These are phyloP conservation scores for Myiagra hebetior DNA, from an alignment of 2,113 vertebrate species.

Conservation along the genomic window DNA sequence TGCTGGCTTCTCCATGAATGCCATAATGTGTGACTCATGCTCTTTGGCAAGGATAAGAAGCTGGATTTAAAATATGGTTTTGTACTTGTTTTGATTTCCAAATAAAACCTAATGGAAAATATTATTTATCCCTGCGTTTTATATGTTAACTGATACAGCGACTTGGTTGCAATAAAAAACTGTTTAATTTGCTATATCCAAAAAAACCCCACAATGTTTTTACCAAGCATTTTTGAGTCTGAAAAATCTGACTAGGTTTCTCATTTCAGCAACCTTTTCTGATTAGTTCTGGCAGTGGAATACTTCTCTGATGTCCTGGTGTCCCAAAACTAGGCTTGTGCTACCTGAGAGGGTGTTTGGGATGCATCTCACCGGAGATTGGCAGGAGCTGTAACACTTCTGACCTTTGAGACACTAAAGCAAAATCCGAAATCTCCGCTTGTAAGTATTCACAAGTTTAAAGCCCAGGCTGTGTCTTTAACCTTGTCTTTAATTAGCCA, in stretches of 20 bases:
- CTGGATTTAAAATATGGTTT: constrained; percentile 17
- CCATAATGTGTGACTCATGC: constrained; percentile 39
- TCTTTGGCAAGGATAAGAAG: constrained; percentile 25
- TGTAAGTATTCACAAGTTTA: not conserved
- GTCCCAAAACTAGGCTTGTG: not conserved
- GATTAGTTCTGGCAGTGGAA: not conserved
- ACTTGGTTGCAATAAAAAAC: not conserved
- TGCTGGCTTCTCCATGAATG: constrained; percentile 33
- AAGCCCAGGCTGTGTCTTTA: not conserved
- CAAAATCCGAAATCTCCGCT: not conserved
- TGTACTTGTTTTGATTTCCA: constrained; percentile 24
- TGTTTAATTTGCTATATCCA: not conserved
- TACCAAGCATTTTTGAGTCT: not conserved
- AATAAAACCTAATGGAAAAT: not conserved
- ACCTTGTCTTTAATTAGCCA: constrained; percentile 56
- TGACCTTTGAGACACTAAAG: constrained; percentile 17
- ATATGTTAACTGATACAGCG: not conserved
- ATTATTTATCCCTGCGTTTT: not conserved
- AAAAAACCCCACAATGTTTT: not conserved
- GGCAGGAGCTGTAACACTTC: not conserved
- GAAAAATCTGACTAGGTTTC: not conserved
- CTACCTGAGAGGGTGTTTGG: not conserved
- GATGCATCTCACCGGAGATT: not conserved
- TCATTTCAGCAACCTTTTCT: not conserved
- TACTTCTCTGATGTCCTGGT: not conserved